These are phyloP conservation scores for Apis florea DNA, from an alignment of 1,140 invertebrate genomes.

Conservation along the genomic window DNA sequence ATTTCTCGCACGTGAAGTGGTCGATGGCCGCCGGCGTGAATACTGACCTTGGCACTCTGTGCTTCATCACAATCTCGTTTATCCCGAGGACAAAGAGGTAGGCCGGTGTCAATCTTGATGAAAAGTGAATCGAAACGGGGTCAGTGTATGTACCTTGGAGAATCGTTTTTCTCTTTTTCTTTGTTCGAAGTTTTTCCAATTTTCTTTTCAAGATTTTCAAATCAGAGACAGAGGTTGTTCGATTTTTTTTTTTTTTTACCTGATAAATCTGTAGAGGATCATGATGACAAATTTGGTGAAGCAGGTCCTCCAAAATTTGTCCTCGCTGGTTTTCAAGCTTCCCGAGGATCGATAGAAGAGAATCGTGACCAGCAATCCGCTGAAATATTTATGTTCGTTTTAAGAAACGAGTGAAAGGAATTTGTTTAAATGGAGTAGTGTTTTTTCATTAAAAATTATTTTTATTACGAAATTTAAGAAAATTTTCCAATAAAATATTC, in stretches of 20 bases:
- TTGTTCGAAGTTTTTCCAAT: neutral
- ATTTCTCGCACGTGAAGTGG: slow-evolving; percentile 87
- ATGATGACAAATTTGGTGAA: slow-evolving; percentile 81
- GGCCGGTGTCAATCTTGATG: slow-evolving; percentile 87
- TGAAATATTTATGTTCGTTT: slow-evolving; percentile 67
- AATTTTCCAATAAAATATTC: too few species aligned
- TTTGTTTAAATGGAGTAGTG: too few species aligned
- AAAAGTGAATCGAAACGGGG: slow-evolving; percentile 3
- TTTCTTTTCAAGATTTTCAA: too few species aligned
- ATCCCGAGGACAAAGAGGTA: slow-evolving; percentile 89
- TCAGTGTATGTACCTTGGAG: neutral
- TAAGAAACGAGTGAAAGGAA: too few species aligned
- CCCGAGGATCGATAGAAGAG: slow-evolving; percentile 85
- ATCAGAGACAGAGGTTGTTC: too few species aligned
- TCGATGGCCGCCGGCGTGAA: slow-evolving; percentile 88
- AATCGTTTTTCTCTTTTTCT: neutral
- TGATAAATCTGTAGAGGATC: slow-evolving; percentile 85
- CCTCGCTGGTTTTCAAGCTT: slow-evolving; percentile 73
- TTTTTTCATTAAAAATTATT: too few species aligned
- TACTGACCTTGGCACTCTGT: slow-evolving; percentile 83
- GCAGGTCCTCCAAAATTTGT: slow-evolving; percentile 74
- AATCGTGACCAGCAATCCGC: slow-evolving; percentile 88
- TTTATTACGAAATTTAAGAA: too few species aligned
- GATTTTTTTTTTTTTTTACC: slow-evolving; percentile 73
- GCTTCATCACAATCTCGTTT: slow-evolving; percentile 86